These are phyloP conservation scores for Aotus griseimembra DNA, from an alignment of 2,797 vertebrate species.

Conservation along the genomic window DNA sequence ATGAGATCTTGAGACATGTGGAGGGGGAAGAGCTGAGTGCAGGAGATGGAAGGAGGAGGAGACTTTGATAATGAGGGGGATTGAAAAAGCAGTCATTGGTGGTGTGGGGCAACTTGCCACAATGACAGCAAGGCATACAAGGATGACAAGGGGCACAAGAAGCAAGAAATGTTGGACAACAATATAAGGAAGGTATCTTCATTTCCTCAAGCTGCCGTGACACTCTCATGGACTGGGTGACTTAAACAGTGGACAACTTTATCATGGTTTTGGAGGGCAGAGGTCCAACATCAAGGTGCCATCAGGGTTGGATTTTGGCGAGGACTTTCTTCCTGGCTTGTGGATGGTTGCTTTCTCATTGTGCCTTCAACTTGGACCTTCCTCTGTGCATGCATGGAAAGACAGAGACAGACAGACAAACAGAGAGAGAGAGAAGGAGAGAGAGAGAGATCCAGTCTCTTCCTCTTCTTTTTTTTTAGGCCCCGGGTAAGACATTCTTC, in stretches of 20 bases:
- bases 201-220: no score
- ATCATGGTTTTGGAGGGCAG: no score
- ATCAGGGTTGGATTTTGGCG: accelerated
- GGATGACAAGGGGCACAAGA: accelerated
- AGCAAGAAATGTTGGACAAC: neutral
- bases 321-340: neutral
- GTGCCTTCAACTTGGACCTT: accelerated
- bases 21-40: accelerated
- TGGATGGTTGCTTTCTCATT: neutral
- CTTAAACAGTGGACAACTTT: neutral
- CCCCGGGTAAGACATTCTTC: no score
- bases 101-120: neutral
- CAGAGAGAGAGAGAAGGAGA: no score
- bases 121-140: accelerated
- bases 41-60: neutral
- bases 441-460: no score
- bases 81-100: neutral
- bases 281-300: neutral
- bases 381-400: accelerated
- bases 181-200: accelerated
- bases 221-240: accelerated
- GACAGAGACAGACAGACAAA: no score
- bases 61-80: neutral
- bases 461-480: no score
- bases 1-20: no score